A percentile compares a stretch with the other conserved stretches of the same genome.
phyloP scores from a whole-genome alignment of 2,888 invertebrate genomes.

The Campopleginae sp. region DNA sequence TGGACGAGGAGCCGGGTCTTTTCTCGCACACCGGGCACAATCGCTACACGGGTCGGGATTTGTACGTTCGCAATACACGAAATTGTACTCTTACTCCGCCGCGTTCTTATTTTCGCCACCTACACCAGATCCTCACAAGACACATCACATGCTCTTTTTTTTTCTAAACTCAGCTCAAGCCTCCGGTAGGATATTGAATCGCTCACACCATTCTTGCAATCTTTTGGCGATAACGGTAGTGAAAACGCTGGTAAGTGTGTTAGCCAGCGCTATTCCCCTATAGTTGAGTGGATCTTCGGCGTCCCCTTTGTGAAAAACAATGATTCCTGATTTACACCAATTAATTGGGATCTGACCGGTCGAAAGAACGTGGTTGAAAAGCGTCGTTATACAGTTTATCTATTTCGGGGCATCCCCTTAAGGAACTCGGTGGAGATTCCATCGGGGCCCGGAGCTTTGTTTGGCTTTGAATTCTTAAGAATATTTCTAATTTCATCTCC shows the following conservation, averaged over 20 bases:
- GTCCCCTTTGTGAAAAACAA: conserved; percentile 27
- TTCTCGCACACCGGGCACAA: no score
- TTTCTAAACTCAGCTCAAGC: conserved; percentile 29
- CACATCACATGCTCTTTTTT: background rate
- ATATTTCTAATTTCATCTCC: background rate
- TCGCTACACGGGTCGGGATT: no score
- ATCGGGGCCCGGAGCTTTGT: conserved; percentile 45
- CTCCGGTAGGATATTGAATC: conserved; percentile 23
- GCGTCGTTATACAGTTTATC: background rate
- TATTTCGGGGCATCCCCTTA: conserved; percentile 4
- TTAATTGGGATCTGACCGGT: background rate
- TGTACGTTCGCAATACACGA: no score
- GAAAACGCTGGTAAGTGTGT: conserved; percentile 17
- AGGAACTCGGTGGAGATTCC: conserved; percentile 4
- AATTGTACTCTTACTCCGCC: no score
- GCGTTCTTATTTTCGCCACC: no score
- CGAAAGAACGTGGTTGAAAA: background rate
- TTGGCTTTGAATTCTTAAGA: background rate
- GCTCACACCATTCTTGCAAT: conserved; percentile 5
- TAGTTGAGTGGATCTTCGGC: conserved; percentile 21
- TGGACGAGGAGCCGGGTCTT: no score
- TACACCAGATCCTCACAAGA: no score
- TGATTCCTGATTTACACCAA: conserved; percentile 21
- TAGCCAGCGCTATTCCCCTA: conserved; percentile 32
- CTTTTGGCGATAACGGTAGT: conserved; percentile 9